These are phyloP conservation scores for Fissipunctia ypsillon DNA, from an alignment of 2,888 invertebrate species.

Conservation along the genomic window DNA sequence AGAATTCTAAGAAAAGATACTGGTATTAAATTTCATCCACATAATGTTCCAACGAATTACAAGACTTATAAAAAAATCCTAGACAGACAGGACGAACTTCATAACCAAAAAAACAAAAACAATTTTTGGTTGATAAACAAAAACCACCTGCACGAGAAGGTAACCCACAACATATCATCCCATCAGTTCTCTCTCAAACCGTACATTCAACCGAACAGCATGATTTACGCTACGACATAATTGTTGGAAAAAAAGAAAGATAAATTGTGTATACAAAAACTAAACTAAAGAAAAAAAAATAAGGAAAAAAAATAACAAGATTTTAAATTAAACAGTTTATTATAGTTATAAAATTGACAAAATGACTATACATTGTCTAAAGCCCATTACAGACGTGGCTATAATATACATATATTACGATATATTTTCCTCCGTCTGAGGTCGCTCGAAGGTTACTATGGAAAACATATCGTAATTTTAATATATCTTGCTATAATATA, in stretches of 20 bases:
- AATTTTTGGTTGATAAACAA: not conserved
- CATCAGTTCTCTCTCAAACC: not conserved
- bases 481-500: too few species aligned
- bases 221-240: too few species aligned
- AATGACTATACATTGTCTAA: too few species aligned
- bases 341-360: not conserved
- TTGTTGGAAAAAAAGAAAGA: not conserved
- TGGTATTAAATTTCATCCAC: not conserved
- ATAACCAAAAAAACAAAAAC: constrained; percentile 10
- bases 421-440: too few species aligned
- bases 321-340: not conserved
- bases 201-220: not conserved
- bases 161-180: not conserved
- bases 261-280: not conserved
- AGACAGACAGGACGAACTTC: not conserved
- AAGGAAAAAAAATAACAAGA: not conserved
- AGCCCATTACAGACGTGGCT: too few species aligned
- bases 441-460: too few species aligned
- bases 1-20: too few species aligned
- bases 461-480: too few species aligned
- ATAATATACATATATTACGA: too few species aligned
- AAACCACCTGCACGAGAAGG: not conserved
- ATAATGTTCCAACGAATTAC: too few species aligned
- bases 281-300: not conserved
- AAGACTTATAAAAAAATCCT: too few species aligned